These are phyloP conservation scores for Eriocheir sinensis DNA, from an alignment of 1,140 invertebrate genomes.

Conservation along the genomic window DNA sequence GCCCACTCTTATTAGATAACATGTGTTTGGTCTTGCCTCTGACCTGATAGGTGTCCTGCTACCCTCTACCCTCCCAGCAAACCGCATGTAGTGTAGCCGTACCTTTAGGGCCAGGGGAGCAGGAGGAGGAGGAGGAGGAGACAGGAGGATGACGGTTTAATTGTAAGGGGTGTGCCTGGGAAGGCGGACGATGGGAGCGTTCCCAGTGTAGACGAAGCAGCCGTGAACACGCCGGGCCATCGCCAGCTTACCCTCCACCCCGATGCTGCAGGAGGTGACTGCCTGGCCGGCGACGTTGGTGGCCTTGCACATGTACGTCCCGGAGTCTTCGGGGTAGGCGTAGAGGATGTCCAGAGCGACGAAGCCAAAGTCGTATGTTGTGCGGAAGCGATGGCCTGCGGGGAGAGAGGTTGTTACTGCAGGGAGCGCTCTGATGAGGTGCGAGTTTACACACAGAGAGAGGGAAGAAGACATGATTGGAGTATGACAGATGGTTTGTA, in stretches of 20 bases:
- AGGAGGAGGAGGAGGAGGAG: not conserved
- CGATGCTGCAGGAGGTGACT: constrained; percentile 93
- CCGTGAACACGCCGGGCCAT: constrained; percentile 77
- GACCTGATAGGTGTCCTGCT: too few relatives aligned
- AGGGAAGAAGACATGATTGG: too few relatives aligned
- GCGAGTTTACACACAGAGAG: too few relatives aligned
- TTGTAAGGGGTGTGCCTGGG: constrained; percentile 78
- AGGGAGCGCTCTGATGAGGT: constrained; percentile 81
- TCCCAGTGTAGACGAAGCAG: constrained; percentile 78
- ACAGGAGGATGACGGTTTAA: constrained; percentile 38
- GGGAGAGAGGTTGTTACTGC: constrained; percentile 83
- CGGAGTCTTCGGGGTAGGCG: constrained; percentile 82
- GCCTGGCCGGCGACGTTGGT: constrained; percentile 83
- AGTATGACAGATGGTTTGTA: too few relatives aligned
- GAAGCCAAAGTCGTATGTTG: constrained; percentile 86
- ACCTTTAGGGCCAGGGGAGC: not conserved
- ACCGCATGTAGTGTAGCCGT: too few relatives aligned
- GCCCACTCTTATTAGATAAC: too few relatives aligned
- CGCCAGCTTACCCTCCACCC: constrained; percentile 87
- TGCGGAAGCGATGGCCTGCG: constrained; percentile 84
- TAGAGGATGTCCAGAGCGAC: constrained; percentile 85
- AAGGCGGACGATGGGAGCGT: constrained; percentile 67
- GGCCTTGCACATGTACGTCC: constrained; percentile 83
- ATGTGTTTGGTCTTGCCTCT: too few relatives aligned
- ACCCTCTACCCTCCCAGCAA: too few relatives aligned